Conservation (phyloP, 1,140 invertebrate species). For the Cherax quadricarinatus region DNA sequence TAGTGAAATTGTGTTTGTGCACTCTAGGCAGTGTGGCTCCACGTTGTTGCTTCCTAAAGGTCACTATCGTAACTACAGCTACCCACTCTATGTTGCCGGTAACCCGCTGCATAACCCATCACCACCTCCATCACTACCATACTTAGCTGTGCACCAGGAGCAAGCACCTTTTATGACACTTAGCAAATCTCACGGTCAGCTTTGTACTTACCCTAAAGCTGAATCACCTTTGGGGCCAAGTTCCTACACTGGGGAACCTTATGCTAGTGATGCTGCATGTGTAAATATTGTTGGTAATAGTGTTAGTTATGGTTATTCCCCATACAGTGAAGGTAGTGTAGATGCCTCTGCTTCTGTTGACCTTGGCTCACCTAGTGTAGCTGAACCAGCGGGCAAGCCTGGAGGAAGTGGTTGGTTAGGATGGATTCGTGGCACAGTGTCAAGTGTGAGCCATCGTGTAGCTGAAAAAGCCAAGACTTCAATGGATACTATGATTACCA, state of each 20-base stretch:
- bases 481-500: constrained; percentile 91
- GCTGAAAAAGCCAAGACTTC: constrained; percentile 90
- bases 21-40: constrained; percentile 2
- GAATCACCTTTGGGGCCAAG: not conserved
- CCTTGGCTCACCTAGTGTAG: constrained; percentile 49
- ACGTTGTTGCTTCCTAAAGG: constrained; percentile 29
- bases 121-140: constrained; percentile 51
- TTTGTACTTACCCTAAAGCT: not conserved
- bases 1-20: constrained; percentile 8
- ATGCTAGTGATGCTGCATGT: not conserved
- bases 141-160: constrained; percentile 44
- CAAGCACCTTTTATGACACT: constrained; percentile 15
- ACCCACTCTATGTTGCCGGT: constrained; percentile 57
- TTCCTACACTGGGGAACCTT: not conserved
- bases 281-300: not conserved
- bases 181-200: constrained; percentile 49
- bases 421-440: constrained; percentile 76
- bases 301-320: constrained; percentile 41
- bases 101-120: constrained; percentile 57
- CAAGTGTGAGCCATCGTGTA: constrained; percentile 80
- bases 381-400: constrained; percentile 14
- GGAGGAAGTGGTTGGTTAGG: constrained; percentile 76
- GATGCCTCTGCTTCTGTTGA: constrained; percentile 49
- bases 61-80: constrained; percentile 59
- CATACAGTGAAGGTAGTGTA: constrained; percentile 55